Base-by-base conservation (phyloP, 37 sponge, comb jelly and placozoan species). In the Geodia barretti region DNA sequence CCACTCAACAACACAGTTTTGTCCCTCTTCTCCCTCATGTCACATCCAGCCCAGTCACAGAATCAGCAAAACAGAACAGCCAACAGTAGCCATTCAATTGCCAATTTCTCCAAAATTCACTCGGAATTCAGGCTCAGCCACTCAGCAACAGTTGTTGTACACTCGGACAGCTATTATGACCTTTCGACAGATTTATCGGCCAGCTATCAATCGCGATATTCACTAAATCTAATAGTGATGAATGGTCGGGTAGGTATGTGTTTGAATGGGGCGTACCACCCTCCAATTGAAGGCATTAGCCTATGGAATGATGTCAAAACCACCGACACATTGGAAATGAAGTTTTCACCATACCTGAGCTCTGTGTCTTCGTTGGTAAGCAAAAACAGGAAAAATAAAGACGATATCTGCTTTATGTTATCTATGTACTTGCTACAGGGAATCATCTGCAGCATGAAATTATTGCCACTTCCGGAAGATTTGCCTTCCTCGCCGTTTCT, bases 1-100 rank as follows among this genome's bases (percentile, higher is more conserved):
- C 89, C 89, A 23, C 37, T 77, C 28, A 70, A 71, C 38, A 83
- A 83, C 61, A 88, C 89, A 0, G 89, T 83, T 20, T 31, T 88
- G 19, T 68, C 65, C 61, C 75, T 88, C 0, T 19, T 88, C 26
- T 70, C 83, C 2, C 54, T 47, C 54, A 7, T 47, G 54, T 47
- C 54, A 14, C 54, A 47, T 17, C 54, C 54, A 47, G 14, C 7
- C 7, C 54, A 47, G 14, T n/a, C n/a, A n/a, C n/a, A n/a, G n/a
- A n/a, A n/a, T n/a, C n/a, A n/a, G n/a, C n/a, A n/a, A n/a, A n/a
- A n/a, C n/a, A n/a, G n/a, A n/a, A n/a, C n/a, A n/a, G n/a, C n/a
- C n/a, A 47, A 47, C 54, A 47, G 54, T 14, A 47, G 14, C 14
- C 11, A 47, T 47, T 17, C 54, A 7, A 47, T 47, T 47, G 11